Evolutionary conservation across 1,140 invertebrate species (phyloP), one percentile per base, ranked within the genome.

Genomic region (Vanessa tameamea): DNA sequence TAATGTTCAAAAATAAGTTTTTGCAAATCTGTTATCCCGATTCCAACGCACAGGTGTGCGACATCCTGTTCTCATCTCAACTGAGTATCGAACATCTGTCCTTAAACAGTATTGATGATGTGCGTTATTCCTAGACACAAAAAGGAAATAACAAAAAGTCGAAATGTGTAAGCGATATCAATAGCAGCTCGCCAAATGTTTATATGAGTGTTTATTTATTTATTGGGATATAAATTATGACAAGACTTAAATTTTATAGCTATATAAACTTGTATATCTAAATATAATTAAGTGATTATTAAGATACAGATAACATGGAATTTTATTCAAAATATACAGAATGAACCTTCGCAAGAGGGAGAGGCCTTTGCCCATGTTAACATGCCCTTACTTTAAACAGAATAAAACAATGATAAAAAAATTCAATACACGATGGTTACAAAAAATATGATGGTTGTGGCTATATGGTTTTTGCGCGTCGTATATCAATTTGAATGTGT

Each of bases 61-160:
- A 75, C 90, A 92, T 92, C 88, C 88, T 89, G 88, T 78, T 72
- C 75, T 76, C 80, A 78, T 78, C 76, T 72, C 78, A 77, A 77
- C 72, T 76, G 82, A 23, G 86, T 87, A 82, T 78, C 78, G 78
- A 82, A 88, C 89, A 91, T 89, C 89, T 91, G 87, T 86, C 83
- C 76, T 64, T 65, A 57, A 65, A 23, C 63, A 57, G 67, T 65
- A 75, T 75, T 75, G 68, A 75, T 65, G 67, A 66, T 63, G 20
- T 31, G 65, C 55, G 47, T 48, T 73, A 67, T 66, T 70, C 67
- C 37, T 55, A 75, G 68, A 57, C 53, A 59, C 69, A 64, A 64
- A 64, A 61, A 61, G 47, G 64, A 66, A 47, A 72, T 48, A 57
- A 31, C 12, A 23, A 59, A 47, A 66, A 72, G 50, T 61, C 64